Percentiles rank a stretch among this genome's conserved stretches.
Evolutionary conservation across 2,888 invertebrate genomes (phyloP).

Genomic region (Drosophila anomalipes): DNA sequence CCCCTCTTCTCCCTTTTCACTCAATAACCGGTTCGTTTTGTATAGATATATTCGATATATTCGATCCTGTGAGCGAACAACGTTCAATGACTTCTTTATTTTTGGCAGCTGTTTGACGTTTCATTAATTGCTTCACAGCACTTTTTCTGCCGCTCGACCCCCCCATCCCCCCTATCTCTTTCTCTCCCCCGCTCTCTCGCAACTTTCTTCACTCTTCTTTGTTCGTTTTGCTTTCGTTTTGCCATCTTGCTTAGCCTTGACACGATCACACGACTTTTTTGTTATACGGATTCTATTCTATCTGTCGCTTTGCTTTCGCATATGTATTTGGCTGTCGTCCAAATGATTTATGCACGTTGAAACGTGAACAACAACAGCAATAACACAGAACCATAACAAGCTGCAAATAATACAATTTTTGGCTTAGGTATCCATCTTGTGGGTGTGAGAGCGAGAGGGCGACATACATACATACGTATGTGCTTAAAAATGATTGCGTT

Average conservation of each 20-base stretch:
- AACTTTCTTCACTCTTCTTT: not conserved
- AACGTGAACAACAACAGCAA: slow-evolving; percentile 22
- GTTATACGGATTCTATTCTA: not conserved
- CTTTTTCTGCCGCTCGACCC: not conserved
- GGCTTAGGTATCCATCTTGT: slow-evolving; percentile 8
- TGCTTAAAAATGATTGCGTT: not conserved
- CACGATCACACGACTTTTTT: slow-evolving; percentile 41
- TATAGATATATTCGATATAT: not conserved
- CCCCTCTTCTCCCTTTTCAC: not conserved
- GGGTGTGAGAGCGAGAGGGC: slow-evolving; percentile 7
- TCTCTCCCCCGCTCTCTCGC: not conserved
- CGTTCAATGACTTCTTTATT: slow-evolving; percentile 1
- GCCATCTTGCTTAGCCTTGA: slow-evolving; percentile 52
- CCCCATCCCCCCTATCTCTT: not conserved
- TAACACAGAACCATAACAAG: slow-evolving; percentile 1
- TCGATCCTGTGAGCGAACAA: slow-evolving; percentile 3
- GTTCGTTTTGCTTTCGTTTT: slow-evolving; percentile 18
- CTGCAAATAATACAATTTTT: slow-evolving; percentile 35
- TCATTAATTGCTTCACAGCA: not conserved
- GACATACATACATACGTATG: not conserved
- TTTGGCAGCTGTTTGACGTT: slow-evolving; percentile 14
- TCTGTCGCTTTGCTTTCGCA: slow-evolving; percentile 5
- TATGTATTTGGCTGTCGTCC: slow-evolving; percentile 37
- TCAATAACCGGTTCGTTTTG: slow-evolving; percentile 20
- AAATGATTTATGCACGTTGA: slow-evolving; percentile 37